Percentiles rank a stretch among this genome's conserved stretches.
These are phyloP conservation scores for Drosophila sturtevanti DNA, from an alignment of 1,140 invertebrate genomes.

Conservation along the genomic window DNA sequence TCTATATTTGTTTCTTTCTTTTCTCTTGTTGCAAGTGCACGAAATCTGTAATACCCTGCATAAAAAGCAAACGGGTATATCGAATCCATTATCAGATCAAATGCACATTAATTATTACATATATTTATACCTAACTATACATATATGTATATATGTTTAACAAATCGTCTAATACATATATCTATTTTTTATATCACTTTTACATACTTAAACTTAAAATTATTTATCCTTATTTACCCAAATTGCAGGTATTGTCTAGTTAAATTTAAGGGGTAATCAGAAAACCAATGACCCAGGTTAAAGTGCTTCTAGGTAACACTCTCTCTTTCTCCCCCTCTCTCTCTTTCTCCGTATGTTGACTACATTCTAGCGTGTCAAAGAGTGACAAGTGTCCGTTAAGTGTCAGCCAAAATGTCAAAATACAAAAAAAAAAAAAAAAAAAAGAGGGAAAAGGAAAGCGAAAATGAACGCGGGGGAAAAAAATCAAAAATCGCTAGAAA, in stretches of 20 bases:
- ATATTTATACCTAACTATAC: too few species aligned
- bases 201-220: too few species aligned
- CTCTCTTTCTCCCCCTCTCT: not conserved
- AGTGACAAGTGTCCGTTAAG: conserved; percentile 66
- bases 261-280: not conserved
- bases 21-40: conserved; percentile 3
- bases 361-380: conserved; percentile 20
- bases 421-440: conserved; percentile 4
- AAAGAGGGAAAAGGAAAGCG: not conserved
- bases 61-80: too few species aligned
- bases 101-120: too few species aligned
- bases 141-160: too few species aligned
- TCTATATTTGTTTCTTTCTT: conserved; percentile 16
- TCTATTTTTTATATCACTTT: too few species aligned
- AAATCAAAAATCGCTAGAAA: not conserved
- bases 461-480: not conserved
- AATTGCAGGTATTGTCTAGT: too few species aligned
- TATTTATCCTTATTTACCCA: too few species aligned
- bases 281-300: not conserved
- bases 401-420: conserved; percentile 64
- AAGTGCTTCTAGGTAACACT: not conserved
- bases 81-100: too few species aligned
- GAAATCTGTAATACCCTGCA: not conserved
- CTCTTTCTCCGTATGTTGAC: not conserved
- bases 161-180: too few species aligned